Evolutionary conservation across 2,797 vertebrate genomes (phyloP), one percentile per base, ranked within the genome.

Genomic region (Enteromius fasciolatus): DNA sequence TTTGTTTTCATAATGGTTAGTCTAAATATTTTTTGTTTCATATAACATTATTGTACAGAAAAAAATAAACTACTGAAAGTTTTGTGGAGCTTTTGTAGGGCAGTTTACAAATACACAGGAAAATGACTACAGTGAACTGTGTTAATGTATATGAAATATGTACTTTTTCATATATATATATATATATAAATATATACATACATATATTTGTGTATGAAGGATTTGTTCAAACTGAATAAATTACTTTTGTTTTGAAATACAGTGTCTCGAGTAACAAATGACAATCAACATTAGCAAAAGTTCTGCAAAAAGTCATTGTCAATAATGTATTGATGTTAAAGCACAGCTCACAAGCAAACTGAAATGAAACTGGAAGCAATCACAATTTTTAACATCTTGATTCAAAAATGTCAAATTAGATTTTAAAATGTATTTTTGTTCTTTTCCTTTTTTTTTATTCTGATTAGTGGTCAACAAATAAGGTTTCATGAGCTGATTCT

Each of bases 171-270:
- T 78, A 33, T 86, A 87, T 86, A 90, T 85, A 86, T 85, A 86
- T 52, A 57, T 48, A 50, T 81, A 87, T 69, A 86, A 88, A 83
- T 87, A 86, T 87, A 90, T 86, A 86, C 87, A 88, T 88, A 82
- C 64, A 44, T 64, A 73, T 87, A 80, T 86, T 79, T 90, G 87
- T 90, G 80, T 90, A 86, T 90, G 83, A 89, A 90, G 81, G 86
- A 90, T 89, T 76, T 86, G 90, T 89, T 92, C 86, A 88, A 91
- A 75, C 87, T 89, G 84, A 95, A 93, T 93, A 94, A 94, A 94
- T 91, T 89, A 89, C 85, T 89, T 88, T 91, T 90, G 86, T 91
- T 87, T 87, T 87, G 87, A 90, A 88, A 67, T 89, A 90, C 86
- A 48, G 10, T 48, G 7, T 76, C 18, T 48, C 48, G 68, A 81